These are phyloP conservation scores for Drosophila nigrodunni DNA, from an alignment of 1,140 invertebrate species.

Conservation along the genomic window DNA sequence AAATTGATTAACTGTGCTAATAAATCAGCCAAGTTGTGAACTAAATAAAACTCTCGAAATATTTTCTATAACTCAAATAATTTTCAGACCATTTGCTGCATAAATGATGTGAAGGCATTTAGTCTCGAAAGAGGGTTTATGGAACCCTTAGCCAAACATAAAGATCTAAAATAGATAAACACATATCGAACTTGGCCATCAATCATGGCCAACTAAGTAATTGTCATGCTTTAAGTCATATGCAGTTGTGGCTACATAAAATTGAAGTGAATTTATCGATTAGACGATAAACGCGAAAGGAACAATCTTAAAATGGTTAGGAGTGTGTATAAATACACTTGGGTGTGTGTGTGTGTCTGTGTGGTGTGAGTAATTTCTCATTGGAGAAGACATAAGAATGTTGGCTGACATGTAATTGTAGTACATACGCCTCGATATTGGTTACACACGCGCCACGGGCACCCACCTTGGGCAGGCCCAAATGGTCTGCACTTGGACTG, in stretches of 20 bases:
- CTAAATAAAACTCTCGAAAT: too few species aligned
- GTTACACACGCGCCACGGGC: constrained; percentile 53
- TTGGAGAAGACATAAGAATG: constrained; percentile 75
- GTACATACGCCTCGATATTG: constrained; percentile 53
- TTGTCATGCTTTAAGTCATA: constrained; percentile 30
- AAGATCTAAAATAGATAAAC: constrained; percentile 3
- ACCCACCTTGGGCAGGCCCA: constrained; percentile 50
- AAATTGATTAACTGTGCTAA: too few species aligned
- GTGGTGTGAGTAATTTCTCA: constrained; percentile 31
- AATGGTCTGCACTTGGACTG: constrained; percentile 10
- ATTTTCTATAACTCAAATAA: neutral
- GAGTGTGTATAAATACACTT: neutral
- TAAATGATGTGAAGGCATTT: neutral
- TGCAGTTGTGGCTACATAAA: constrained; percentile 36
- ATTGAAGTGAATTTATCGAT: constrained; percentile 66
- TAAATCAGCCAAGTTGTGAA: too few species aligned
- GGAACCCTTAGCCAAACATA: neutral
- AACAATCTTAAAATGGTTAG: constrained; percentile 17
- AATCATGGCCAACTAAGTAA: constrained; percentile 35
- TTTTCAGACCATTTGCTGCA: neutral
- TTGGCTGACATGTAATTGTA: constrained; percentile 60
- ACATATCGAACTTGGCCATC: constrained; percentile 10
- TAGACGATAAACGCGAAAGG: constrained; percentile 23
- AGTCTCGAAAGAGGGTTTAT: neutral
- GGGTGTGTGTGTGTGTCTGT: constrained; percentile 8